Percentiles rank a stretch among this genome's conserved stretches.
Conservation (phyloP, 2,888 invertebrate species). For the Atethmia centrago region DNA sequence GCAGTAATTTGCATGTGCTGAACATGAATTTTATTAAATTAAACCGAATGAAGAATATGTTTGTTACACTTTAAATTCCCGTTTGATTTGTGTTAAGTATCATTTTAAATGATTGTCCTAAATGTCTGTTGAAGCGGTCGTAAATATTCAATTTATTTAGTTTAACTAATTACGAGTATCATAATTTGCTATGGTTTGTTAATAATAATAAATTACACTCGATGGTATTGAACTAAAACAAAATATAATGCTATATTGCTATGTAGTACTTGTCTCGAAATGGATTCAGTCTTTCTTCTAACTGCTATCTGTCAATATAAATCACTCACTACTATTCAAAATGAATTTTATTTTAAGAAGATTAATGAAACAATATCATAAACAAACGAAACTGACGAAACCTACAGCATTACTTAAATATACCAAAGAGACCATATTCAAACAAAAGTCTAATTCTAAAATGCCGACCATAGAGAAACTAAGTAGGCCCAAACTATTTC, state of each 20-base stretch:
- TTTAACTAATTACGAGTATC: slow-evolving; percentile 9
- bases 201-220: neutral
- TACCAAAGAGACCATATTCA: neutral
- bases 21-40: slow-evolving; percentile 40
- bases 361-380: neutral
- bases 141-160: neutral
- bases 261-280: neutral
- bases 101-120: neutral
- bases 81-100: slow-evolving; percentile 3
- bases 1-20: slow-evolving; percentile 41
- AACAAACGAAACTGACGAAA: neutral
- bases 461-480: slow-evolving; percentile 46
- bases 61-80: neutral
- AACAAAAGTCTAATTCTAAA: slow-evolving; percentile 46
- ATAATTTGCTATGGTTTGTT: neutral
- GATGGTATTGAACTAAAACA: neutral
- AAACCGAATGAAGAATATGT: neutral
- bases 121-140: neutral
- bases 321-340: neutral
- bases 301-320: neutral
- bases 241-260: neutral
- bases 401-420: neutral
- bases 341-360: neutral
- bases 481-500: slow-evolving; percentile 61
- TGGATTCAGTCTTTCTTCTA: neutral